Conservation (phyloP, 2,113 vertebrate genomes). For the Theristicus caerulescens region DNA sequence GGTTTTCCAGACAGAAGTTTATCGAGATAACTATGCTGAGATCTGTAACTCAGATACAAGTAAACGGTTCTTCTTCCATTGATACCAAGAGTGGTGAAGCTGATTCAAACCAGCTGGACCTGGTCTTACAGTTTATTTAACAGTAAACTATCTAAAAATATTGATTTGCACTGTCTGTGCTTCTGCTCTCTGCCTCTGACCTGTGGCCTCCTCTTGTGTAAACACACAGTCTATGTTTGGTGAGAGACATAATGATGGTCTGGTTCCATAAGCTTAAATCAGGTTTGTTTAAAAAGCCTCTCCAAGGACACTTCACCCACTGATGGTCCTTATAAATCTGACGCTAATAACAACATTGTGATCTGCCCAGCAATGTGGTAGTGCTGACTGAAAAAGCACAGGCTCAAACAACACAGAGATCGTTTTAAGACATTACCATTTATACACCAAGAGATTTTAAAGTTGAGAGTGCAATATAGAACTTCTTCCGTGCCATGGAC, state of each 20-base stretch:
- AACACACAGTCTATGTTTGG: constrained; percentile 55
- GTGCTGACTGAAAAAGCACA: background rate
- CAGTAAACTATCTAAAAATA: constrained; percentile 62
- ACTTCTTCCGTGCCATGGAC: background rate
- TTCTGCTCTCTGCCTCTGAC: constrained; percentile 61
- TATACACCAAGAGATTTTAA: background rate
- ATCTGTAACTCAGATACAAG: background rate
- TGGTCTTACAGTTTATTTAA: constrained; percentile 56
- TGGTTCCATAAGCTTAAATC: constrained; percentile 48
- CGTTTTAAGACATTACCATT: background rate
- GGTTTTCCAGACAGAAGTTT: background rate
- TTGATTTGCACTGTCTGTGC: constrained; percentile 69
- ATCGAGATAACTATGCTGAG: background rate
- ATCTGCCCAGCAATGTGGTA: background rate
- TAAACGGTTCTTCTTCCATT: background rate
- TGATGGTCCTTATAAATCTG: constrained; percentile 45
- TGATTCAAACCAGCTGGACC: constrained; percentile 47
- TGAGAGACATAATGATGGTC: constrained; percentile 48
- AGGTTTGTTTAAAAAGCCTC: constrained; percentile 62
- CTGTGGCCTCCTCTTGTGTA: constrained; percentile 53
- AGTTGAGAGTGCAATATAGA: background rate
- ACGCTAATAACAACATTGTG: background rate
- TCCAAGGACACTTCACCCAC: constrained; percentile 26
- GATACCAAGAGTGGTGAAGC: background rate
- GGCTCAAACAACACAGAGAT: background rate